Base-by-base conservation (phyloP, 2,888 invertebrate species). In the Hirtodrosophila trivittata region DNA sequence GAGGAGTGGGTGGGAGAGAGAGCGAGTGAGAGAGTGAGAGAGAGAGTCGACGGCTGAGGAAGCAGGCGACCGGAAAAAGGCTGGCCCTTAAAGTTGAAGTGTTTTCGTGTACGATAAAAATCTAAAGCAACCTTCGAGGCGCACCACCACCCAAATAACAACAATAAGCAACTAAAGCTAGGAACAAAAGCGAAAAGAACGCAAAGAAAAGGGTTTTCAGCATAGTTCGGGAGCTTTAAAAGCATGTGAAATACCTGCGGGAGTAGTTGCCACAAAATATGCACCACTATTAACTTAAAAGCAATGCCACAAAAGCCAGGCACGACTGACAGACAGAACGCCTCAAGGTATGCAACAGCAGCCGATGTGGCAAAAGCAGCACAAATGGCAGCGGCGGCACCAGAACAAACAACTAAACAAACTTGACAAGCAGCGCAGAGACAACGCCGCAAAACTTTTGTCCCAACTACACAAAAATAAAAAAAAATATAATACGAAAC, bases 211-310 rank as follows among this genome's bases (percentile, higher is more conserved):
- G 35, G 55, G 50, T 26, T 57, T 26, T 10, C 14, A 14, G 59
- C 50, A 52, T 54, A 66, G 68, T 33, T 54, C n/a, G 35, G 37
- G 21, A 37, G 74, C 70, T 71, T 71, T 68, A 58, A 71, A 41
- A 71, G 69, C 64, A 69, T 47, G 56, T 38, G 75, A 46, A 64
- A 69, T 69, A 74, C 71, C 75, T 71, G 75, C 45, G 71, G 75
- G 75, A 65, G 55, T 52, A 33, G 64, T 64, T 74, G 69, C 58
- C 70, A 65, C 70, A 74, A 71, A 75, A 60, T 76, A 76, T 72
- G 74, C 67, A 46, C 52, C 57, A 74, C 63, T 74, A 75, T 77
- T 77, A 83, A 84, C 85, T 78, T 85, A 70, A 83, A 87, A 78
- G 86, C 86, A 70, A 64, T 60, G 77, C 74, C 73, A 66, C 72